Evolutionary conservation across 2,888 invertebrate genomes (phyloP).

Genomic region (Schrankia costaestrigalis): DNA sequence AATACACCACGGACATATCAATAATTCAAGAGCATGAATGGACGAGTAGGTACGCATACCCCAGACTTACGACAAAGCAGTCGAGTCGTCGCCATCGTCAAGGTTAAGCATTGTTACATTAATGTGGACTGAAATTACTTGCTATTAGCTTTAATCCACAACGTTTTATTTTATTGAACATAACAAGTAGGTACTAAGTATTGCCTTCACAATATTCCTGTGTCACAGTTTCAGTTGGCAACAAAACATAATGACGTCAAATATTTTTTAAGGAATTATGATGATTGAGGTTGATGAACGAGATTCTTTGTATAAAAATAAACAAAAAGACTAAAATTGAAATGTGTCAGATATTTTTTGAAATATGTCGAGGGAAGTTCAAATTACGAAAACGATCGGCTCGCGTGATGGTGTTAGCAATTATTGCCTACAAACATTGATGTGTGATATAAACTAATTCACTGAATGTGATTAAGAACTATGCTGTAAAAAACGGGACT

Average conservation of each 20-base stretch:
- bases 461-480: conserved; percentile 15
- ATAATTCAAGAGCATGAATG: conserved; percentile 52
- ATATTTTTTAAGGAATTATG: conserved; percentile 5
- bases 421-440: conserved; percentile 19
- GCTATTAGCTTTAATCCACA: conserved; percentile 11
- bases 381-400: conserved; percentile 20
- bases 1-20: conserved; percentile 42
- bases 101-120: conserved; percentile 44
- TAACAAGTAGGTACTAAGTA: too few relatives aligned
- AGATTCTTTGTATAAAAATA: background rate
- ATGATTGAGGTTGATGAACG: conserved; percentile 7
- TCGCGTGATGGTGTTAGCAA: conserved; percentile 31
- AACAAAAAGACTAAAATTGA: too few relatives aligned
- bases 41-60: conserved; percentile 39
- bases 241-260: conserved; percentile 21
- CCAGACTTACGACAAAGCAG: conserved; percentile 44
- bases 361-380: too few relatives aligned
- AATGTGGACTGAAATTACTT: conserved; percentile 25
- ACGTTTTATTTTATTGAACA: conserved; percentile 4
- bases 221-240: conserved; percentile 16
- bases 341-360: too few relatives aligned
- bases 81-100: conserved; percentile 47
- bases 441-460: conserved; percentile 22
- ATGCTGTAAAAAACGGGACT: conserved; percentile 13
- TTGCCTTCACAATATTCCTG: too few relatives aligned